A percentile compares a stretch with the other conserved stretches of the same genome.
These are phyloP conservation scores for Macroglossus sobrinus DNA, from an alignment of 2,113 vertebrate species.

Conservation along the genomic window DNA sequence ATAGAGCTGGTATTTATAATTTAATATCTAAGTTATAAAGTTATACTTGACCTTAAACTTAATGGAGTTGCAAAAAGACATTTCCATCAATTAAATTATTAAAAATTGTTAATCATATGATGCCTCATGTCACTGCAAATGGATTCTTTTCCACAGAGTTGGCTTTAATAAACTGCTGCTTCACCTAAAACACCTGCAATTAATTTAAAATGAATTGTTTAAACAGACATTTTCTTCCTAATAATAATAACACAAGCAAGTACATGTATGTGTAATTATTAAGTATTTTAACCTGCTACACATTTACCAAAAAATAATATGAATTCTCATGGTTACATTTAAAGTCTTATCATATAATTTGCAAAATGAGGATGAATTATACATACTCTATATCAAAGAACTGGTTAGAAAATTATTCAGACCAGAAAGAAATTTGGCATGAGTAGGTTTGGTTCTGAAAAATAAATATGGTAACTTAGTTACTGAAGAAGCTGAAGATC, in stretches of 20 bases:
- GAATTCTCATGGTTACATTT: slow-evolving; percentile 22
- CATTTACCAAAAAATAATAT: slow-evolving; percentile 12
- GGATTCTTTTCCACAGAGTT: not conserved
- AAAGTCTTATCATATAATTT: slow-evolving; percentile 1
- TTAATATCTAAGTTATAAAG: not conserved
- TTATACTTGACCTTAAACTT: not conserved
- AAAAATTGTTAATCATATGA: not conserved
- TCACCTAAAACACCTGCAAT: not conserved
- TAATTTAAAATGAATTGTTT: slow-evolving; percentile 20
- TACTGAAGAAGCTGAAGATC: slow-evolving; percentile 11
- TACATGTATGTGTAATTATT: not conserved
- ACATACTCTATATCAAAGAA: not conserved
- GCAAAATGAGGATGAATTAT: slow-evolving; percentile 23
- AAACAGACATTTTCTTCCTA: not conserved
- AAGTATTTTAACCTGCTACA: slow-evolving; percentile 2
- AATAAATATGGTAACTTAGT: not conserved
- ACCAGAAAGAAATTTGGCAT: not conserved
- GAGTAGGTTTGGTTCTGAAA: not conserved
- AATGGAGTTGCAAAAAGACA: not conserved
- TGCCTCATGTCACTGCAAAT: not conserved
- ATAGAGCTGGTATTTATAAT: not conserved
- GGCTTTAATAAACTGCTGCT: not conserved
- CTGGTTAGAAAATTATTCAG: not conserved
- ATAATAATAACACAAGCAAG: slow-evolving; percentile 40
- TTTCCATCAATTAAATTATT: slow-evolving; percentile 20